Evolutionary conservation across 2,888 invertebrate genomes (phyloP).

Genomic region (Gastrophysa polygoni): DNA sequence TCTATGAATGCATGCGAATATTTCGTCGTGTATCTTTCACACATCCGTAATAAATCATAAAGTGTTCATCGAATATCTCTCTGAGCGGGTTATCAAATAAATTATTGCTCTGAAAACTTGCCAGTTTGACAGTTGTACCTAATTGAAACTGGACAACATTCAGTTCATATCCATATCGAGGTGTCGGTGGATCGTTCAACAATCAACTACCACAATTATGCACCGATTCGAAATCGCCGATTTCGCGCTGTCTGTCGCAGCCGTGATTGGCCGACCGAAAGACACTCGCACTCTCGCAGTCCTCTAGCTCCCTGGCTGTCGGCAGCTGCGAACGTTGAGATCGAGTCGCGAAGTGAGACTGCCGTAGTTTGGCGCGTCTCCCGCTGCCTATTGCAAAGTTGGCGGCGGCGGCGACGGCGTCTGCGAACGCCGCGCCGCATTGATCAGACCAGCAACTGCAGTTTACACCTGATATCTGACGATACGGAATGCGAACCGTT

Average conservation of each 20-base stretch:
- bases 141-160: not conserved
- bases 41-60: no score
- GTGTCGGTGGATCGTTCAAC: not conserved
- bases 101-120: not conserved
- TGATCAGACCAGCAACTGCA: slow-evolving; percentile 50
- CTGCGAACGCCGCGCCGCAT: slow-evolving; percentile 38
- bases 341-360: slow-evolving; percentile 59
- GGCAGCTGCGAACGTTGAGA: slow-evolving; percentile 35
- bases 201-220: not conserved
- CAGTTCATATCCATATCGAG: not conserved
- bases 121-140: not conserved
- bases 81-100: not conserved
- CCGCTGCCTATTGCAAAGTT: slow-evolving; percentile 42
- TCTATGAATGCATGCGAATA: no score
- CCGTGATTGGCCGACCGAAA: slow-evolving; percentile 29
- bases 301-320: no score
- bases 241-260: slow-evolving; percentile 9
- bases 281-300: slow-evolving; percentile 24
- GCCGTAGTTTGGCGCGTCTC: slow-evolving; percentile 56
- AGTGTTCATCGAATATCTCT: no score
- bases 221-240: not conserved
- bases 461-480: slow-evolving; percentile 29
- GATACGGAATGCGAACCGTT: not conserved
- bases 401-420: slow-evolving; percentile 39
- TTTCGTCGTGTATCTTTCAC: no score